Conservation (phyloP, 2,888 invertebrate genomes). For the Gymnosoma rotundatum region DNA sequence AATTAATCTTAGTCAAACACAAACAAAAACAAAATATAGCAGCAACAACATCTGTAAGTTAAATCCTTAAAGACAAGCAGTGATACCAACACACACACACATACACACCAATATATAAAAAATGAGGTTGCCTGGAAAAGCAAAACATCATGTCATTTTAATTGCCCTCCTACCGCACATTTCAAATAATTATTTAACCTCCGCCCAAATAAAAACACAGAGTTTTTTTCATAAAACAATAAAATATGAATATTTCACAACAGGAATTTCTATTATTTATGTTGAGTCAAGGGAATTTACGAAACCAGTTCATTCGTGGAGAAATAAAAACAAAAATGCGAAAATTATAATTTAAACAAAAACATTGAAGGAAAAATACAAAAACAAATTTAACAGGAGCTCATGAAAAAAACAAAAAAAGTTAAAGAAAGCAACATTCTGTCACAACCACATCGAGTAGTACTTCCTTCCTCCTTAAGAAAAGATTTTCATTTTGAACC, state of each 20-base stretch:
- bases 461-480: background rate
- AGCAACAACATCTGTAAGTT: slow-evolving; percentile 9
- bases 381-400: slow-evolving; percentile 35
- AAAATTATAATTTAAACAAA: slow-evolving; percentile 36
- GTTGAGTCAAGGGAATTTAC: background rate
- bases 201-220: background rate
- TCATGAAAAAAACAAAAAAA: slow-evolving; percentile 4
- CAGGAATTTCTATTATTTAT: background rate
- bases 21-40: background rate
- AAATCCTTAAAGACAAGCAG: background rate
- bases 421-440: background rate
- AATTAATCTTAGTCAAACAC: slow-evolving; percentile 3
- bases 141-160: background rate
- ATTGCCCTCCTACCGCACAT: background rate
- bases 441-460: background rate
- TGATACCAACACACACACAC: background rate
- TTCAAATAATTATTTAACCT: background rate
- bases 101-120: background rate
- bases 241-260: slow-evolving; percentile 16
- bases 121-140: slow-evolving; percentile 6
- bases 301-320: background rate
- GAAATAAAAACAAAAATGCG: background rate
- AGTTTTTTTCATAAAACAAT: background rate
- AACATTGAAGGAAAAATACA: slow-evolving; percentile 22
- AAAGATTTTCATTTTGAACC: background rate